phyloP scores from a whole-genome alignment of 1,140 invertebrate genomes.

The Pentalonia nigronervosa region DNA sequence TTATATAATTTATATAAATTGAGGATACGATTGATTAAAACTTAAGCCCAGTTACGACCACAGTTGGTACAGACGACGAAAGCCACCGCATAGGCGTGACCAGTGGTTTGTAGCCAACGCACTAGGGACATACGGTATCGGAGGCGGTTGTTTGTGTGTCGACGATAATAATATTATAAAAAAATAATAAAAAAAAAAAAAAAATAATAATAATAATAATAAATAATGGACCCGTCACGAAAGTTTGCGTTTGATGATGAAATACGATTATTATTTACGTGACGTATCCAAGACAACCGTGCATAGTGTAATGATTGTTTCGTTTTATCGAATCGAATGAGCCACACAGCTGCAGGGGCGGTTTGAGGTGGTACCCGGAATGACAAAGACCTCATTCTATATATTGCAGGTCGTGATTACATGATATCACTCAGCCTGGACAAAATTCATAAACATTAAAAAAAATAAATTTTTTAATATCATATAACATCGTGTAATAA shows the following conservation, averaged over 20 bases:
- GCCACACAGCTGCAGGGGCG: neutral
- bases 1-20: neutral
- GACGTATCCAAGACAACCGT: constrained; percentile 52
- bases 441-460: constrained; percentile 32
- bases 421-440: neutral
- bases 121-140: neutral
- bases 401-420: constrained; percentile 6
- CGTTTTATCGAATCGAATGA: neutral
- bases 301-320: constrained; percentile 24
- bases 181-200: neutral
- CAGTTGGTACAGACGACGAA: too few species aligned
- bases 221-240: neutral
- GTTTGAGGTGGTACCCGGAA: neutral
- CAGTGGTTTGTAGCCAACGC: neutral
- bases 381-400: neutral
- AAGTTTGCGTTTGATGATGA: neutral
- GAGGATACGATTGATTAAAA: neutral
- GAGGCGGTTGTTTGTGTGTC: neutral
- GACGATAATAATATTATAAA: neutral
- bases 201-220: neutral
- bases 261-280: constrained; percentile 45
- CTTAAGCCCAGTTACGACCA: neutral
- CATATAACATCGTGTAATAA: neutral
- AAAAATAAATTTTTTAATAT: neutral
- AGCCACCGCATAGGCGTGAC: neutral